phyloP scores from a whole-genome alignment of 2,113 vertebrate genomes.

The Tragelaphus buxtoni region DNA sequence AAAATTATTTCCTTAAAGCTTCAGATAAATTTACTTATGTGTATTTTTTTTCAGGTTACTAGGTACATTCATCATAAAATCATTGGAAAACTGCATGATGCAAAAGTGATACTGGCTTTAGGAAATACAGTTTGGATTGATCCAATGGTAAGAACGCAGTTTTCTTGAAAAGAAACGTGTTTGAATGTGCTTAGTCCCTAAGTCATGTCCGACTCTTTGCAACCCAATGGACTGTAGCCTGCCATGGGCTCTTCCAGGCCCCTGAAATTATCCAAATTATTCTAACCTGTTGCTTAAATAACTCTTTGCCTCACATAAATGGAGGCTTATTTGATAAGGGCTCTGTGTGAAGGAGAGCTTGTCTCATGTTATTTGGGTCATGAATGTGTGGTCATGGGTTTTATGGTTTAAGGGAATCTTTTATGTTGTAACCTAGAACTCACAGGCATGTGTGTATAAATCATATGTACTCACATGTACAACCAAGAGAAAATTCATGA shows the following conservation, averaged over 20 bases:
- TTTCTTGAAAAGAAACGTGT: not conserved
- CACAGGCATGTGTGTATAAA: not conserved
- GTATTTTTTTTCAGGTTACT: slow-evolving; percentile 83
- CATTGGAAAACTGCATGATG: slow-evolving; percentile 86
- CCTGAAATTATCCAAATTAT: not conserved
- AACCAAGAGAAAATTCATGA: accelerated
- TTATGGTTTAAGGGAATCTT: not conserved
- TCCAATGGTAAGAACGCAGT: slow-evolving; percentile 85
- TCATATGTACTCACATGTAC: accelerated
- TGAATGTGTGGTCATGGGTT: not conserved
- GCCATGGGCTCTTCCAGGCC: not conserved
- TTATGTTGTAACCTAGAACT: not conserved
- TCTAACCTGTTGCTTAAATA: not conserved
- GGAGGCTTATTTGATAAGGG: not conserved
- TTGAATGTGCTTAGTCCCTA: not conserved
- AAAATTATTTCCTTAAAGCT: not conserved
- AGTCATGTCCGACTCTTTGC: not conserved
- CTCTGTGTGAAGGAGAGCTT: not conserved
- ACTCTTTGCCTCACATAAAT: not conserved
- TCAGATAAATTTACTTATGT: not conserved
- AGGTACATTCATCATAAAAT: slow-evolving; percentile 87
- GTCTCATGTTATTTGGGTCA: not conserved
- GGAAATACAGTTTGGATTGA: slow-evolving; percentile 91
- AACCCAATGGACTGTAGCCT: not conserved
- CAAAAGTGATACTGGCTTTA: slow-evolving; percentile 85